phyloP scores from a whole-genome alignment of 2,113 vertebrate species.

The Paedocypris sp. region DNA sequence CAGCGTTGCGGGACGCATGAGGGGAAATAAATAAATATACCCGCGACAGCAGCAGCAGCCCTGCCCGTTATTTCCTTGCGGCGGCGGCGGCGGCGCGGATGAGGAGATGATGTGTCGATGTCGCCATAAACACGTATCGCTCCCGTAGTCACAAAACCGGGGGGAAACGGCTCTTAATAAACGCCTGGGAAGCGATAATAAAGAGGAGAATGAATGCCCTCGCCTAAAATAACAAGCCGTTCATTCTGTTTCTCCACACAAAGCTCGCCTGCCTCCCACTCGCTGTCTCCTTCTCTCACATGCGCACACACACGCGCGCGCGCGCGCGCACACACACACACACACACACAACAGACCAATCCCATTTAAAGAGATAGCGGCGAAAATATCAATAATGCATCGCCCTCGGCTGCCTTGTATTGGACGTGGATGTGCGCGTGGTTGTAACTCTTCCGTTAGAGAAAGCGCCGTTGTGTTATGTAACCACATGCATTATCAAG shows the following conservation, averaged over 20 bases:
- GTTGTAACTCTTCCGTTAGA: slow-evolving; percentile 3
- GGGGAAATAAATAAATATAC: slow-evolving; percentile 30
- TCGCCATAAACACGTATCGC: slow-evolving; percentile 30
- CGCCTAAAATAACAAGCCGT: slow-evolving; percentile 34
- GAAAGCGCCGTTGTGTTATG: slow-evolving; percentile 2
- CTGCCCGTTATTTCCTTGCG: slow-evolving; percentile 33
- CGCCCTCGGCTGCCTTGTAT: slow-evolving; percentile 21
- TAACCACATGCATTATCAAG: slow-evolving; percentile 5
- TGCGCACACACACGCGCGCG: slow-evolving; percentile 30
- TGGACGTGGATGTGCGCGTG: slow-evolving; percentile 15
- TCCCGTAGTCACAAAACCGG: neutral
- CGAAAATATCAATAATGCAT: slow-evolving; percentile 35
- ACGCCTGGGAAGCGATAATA: neutral
- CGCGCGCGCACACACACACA: slow-evolving; percentile 32
- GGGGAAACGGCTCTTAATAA: slow-evolving; percentile 5
- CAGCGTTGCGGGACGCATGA: slow-evolving; percentile 35
- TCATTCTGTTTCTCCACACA: slow-evolving; percentile 41
- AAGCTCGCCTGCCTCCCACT: slow-evolving; percentile 27
- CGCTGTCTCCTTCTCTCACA: slow-evolving; percentile 15
- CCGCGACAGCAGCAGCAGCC: slow-evolving; percentile 26
- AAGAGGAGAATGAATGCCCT: neutral
- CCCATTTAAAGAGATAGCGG: slow-evolving; percentile 46
- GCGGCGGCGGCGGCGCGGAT: slow-evolving; percentile 17
- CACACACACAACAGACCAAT: slow-evolving; percentile 40
- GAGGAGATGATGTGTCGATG: slow-evolving; percentile 18